Evolutionary conservation across 2,113 vertebrate genomes (phyloP).

Genomic region (Elanoides forficatus): DNA sequence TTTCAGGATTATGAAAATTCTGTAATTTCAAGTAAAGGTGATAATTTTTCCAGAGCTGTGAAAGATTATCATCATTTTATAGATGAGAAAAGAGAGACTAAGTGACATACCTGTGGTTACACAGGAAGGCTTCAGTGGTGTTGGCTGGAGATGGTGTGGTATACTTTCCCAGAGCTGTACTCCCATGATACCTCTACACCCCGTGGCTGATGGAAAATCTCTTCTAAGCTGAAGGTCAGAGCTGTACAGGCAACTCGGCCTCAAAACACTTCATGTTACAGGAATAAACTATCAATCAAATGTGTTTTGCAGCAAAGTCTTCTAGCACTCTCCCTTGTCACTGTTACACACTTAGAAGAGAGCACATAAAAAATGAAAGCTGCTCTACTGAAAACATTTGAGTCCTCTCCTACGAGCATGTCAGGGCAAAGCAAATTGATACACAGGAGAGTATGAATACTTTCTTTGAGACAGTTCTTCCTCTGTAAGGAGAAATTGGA

Average conservation of each 20-base stretch:
- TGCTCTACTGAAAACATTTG: background rate
- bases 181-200: background rate
- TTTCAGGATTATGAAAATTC: background rate
- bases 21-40: background rate
- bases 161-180: background rate
- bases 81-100: background rate
- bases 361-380: background rate
- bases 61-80: background rate
- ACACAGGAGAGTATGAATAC: background rate
- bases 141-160: background rate
- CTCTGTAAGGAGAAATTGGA: background rate
- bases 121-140: background rate
- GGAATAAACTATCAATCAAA: background rate
- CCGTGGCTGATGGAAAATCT: accelerated
- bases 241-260: background rate
- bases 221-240: background rate
- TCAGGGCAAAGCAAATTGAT: background rate
- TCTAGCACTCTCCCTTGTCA: background rate
- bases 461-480: background rate
- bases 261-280: background rate
- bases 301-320: background rate
- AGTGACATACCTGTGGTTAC: background rate
- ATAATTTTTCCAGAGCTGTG: background rate
- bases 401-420: background rate
- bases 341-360: background rate